Evolutionary conservation across 2,888 invertebrate genomes (phyloP), one percentile per base, ranked within the genome.

Genomic region (Galerucella nymphaeae): DNA sequence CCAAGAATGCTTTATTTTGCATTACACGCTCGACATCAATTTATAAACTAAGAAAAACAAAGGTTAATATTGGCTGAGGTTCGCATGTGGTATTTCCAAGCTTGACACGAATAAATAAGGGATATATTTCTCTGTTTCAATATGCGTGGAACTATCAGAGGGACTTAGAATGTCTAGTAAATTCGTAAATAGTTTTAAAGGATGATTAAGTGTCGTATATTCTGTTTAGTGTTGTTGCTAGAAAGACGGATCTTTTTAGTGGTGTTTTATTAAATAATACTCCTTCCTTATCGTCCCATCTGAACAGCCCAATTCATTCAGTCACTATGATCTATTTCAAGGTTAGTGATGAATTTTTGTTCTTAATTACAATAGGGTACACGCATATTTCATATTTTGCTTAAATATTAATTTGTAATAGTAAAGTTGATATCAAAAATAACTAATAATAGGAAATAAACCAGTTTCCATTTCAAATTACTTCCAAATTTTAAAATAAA

Each of bases 51-150:
- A 5, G 58, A 66, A 66, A 66, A 66, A 66, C 66, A 66, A 66
- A 66, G 66, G 66, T 66, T 66, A 58, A 58, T 66, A 66, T 58
- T 18, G 59, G 45, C 30, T 58, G 66, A 45, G 66, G 58, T 45
- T 45, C 45, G 66, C 16, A 42, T 66, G 53, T 57, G 66, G 66
- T 42, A 55, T 66, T 59, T 59, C n/a, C 58, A 48, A 30, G 45
- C 58, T 58, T 23, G 66, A 66, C 66, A 66, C 48, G 59, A 66
- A 66, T 66, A 66, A 66, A 66, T 66, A 58, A 58, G 45, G 66
- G 58, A 58, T 66, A 66, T 66, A 66, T 57, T 58, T 66, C 58
- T 57, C 57, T 41, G 57, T 41, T 53, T 66, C 41, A 55, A 23
- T 55, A n/a, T 20, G 38, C 38, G 16, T 38, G 41, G n/a, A 59